Evolutionary conservation across 2,888 invertebrate genomes (phyloP).

Genomic region (Helicoverpa assulta): DNA sequence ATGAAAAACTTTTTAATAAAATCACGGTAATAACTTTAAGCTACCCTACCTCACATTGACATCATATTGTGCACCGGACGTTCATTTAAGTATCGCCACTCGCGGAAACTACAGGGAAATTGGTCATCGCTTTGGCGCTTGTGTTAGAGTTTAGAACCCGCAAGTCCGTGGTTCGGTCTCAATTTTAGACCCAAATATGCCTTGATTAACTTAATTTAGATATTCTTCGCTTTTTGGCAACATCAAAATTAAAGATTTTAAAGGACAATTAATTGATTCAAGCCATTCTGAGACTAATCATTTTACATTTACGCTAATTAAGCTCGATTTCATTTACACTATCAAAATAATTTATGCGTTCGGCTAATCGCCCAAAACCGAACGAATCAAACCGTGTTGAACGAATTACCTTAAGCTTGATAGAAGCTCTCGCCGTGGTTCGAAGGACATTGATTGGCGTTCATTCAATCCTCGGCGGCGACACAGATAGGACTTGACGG

Average conservation of each 20-base stretch:
- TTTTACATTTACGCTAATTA: background rate
- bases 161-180: too few species aligned
- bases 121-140: background rate
- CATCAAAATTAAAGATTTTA: background rate
- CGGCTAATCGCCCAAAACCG: slow-evolving; percentile 1
- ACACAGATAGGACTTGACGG: slow-evolving; percentile 8
- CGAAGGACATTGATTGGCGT: slow-evolving; percentile 16
- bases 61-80: background rate
- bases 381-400: slow-evolving; percentile 15
- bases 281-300: background rate
- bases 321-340: too few species aligned
- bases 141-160: background rate
- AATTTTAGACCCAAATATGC: too few species aligned
- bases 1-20: background rate
- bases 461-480: slow-evolving; percentile 11
- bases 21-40: too few species aligned
- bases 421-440: slow-evolving; percentile 17
- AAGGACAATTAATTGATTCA: too few species aligned
- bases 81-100: background rate
- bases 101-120: background rate
- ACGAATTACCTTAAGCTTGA: slow-evolving; percentile 35
- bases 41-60: background rate
- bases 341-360: slow-evolving; percentile 13
- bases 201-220: too few species aligned
- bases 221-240: background rate